phyloP scores from a whole-genome alignment of 2,888 invertebrate species.

The Papilio protenor region DNA sequence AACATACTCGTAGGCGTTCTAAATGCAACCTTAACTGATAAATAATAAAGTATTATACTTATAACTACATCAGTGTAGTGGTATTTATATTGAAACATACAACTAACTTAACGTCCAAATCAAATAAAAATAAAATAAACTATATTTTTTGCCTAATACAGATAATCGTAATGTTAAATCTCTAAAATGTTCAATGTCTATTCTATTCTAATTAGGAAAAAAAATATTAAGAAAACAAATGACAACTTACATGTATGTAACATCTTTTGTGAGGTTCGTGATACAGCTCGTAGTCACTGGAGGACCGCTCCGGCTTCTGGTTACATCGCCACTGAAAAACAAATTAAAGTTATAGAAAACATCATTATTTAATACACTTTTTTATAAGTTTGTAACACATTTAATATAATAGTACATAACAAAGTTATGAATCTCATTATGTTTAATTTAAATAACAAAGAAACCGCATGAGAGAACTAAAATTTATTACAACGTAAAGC shows the following conservation, averaged over 20 bases:
- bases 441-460: not conserved
- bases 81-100: no score
- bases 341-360: slow-evolving; percentile 30
- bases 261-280: slow-evolving; percentile 80
- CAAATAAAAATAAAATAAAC: no score
- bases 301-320: slow-evolving; percentile 76
- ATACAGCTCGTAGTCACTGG: slow-evolving; percentile 79
- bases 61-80: no score
- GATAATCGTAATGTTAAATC: no score
- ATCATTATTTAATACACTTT: not conserved
- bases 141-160: no score
- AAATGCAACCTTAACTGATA: no score
- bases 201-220: no score
- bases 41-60: no score
- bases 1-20: no score
- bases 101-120: no score
- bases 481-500: not conserved
- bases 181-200: no score
- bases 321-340: slow-evolving; percentile 74
- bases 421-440: not conserved
- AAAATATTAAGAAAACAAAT: not conserved
- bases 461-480: not conserved
- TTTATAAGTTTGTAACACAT: not conserved
- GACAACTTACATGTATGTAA: slow-evolving; percentile 72
- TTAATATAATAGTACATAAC: not conserved